Evolutionary conservation across 2,797 vertebrate species (phyloP).

Genomic region (Amblyopsis hoosieri): DNA sequence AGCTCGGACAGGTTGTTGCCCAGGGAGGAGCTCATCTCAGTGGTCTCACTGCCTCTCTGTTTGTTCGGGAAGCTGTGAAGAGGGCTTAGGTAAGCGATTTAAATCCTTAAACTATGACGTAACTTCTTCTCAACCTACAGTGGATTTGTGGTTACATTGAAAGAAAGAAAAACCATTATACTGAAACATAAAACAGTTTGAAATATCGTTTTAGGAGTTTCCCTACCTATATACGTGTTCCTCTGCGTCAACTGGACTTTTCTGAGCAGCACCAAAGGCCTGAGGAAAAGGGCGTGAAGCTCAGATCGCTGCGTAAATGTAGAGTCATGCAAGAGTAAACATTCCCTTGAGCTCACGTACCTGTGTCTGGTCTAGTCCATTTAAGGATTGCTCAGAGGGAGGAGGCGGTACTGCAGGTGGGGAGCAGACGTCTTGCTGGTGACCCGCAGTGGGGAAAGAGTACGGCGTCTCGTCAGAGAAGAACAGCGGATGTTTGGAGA

Average conservation of each 20-base stretch:
- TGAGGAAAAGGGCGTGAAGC: constrained; percentile 42
- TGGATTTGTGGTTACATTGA: too few species aligned
- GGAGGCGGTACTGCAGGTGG: constrained; percentile 81
- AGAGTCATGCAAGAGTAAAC: not conserved
- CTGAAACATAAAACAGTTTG: too few species aligned
- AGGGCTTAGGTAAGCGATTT: constrained; percentile 12
- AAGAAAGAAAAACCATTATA: too few species aligned
- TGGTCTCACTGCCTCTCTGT: constrained; percentile 87
- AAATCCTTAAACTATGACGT: too few species aligned
- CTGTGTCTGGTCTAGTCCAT: constrained; percentile 78
- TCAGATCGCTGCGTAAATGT: not conserved
- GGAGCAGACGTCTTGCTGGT: constrained; percentile 82
- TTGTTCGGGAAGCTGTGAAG: constrained; percentile 91
- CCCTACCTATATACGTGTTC: constrained; percentile 96
- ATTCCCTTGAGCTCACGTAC: constrained; percentile 20
- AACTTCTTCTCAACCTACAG: too few species aligned
- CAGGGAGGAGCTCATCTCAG: constrained; percentile 86
- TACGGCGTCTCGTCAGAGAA: constrained; percentile 88
- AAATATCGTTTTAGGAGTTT: not conserved
- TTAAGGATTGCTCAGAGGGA: constrained; percentile 83
- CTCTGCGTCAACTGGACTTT: constrained; percentile 84
- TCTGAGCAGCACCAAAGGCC: constrained; percentile 76
- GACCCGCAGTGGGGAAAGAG: constrained; percentile 85
- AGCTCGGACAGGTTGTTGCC: constrained; percentile 97
- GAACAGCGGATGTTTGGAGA: constrained; percentile 91